Evolutionary conservation across 2,888 invertebrate species (phyloP).

Genomic region (Nomada lathburiana): DNA sequence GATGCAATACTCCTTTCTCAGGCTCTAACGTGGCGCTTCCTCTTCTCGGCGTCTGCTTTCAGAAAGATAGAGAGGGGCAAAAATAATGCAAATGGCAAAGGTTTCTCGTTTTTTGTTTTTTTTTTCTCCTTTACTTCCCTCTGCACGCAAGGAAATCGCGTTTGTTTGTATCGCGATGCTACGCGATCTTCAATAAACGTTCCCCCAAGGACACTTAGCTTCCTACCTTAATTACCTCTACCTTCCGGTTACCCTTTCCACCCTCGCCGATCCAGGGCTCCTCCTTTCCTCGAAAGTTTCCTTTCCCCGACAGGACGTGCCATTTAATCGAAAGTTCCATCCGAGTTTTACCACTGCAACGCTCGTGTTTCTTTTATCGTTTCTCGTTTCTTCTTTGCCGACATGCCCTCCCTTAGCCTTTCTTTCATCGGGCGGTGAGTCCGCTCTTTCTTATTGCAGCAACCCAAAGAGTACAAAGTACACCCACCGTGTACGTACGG

Average conservation of each 20-base stretch:
- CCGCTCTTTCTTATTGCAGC: neutral
- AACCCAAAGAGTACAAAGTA: neutral
- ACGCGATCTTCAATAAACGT: slow-evolving; percentile 12
- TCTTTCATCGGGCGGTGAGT: neutral
- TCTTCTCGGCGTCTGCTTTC: neutral
- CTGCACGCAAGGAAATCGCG: neutral
- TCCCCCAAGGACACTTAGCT: neutral
- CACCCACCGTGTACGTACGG: neutral
- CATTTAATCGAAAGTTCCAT: slow-evolving; percentile 41
- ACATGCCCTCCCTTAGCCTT: neutral
- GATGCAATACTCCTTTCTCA: neutral
- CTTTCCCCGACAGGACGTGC: neutral
- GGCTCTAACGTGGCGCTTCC: neutral
- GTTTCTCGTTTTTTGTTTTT: neutral
- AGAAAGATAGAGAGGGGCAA: neutral
- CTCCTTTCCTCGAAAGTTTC: neutral
- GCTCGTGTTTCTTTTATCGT: slow-evolving; percentile 20
- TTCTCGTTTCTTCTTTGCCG: slow-evolving; percentile 9
- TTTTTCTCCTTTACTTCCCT: neutral
- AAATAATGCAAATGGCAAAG: neutral
- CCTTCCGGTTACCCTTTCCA: slow-evolving; percentile 12
- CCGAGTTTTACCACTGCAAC: slow-evolving; percentile 23
- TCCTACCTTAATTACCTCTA: slow-evolving; percentile 33
- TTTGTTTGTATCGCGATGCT: slow-evolving; percentile 3
- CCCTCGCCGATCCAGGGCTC: neutral